Percentiles rank a stretch among this genome's conserved stretches.
Conservation (phyloP, 2,797 vertebrate genomes). For the Chloroceryle amazona region DNA sequence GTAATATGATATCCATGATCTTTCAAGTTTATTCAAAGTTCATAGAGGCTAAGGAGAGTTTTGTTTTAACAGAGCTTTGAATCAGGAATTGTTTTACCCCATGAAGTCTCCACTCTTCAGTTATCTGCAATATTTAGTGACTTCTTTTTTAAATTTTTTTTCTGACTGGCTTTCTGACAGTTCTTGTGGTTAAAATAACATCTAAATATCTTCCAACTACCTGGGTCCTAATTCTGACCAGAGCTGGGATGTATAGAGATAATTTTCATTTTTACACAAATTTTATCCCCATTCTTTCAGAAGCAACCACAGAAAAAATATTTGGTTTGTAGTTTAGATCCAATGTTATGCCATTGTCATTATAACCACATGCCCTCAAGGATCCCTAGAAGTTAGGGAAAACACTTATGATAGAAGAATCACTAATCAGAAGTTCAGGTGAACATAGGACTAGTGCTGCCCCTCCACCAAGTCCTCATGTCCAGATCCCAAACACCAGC, state of each 20-base stretch:
- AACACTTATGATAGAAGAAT: neutral
- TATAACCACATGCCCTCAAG: neutral
- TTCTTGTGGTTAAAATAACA: neutral
- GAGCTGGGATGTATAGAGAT: neutral
- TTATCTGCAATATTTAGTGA: neutral
- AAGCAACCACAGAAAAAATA: neutral
- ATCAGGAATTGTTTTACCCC: neutral
- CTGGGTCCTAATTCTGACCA: neutral
- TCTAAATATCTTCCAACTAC: neutral
- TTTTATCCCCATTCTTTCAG: neutral
- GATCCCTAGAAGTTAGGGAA: neutral
- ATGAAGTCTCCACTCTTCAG: neutral
- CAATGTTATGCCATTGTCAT: neutral
- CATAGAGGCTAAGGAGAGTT: conserved; percentile 2
- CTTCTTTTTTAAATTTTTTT: neutral
- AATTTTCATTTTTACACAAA: neutral
- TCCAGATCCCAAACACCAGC: neutral
- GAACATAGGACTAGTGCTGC: neutral
- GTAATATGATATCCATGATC: neutral
- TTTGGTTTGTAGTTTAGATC: neutral
- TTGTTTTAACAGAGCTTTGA: neutral
- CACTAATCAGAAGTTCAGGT: neutral
- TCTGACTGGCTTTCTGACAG: neutral
- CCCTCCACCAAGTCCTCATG: fast-evolving
- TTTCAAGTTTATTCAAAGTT: conserved; percentile 31